These are phyloP conservation scores for Apantesis nais DNA, from an alignment of 2,888 invertebrate species.

Conservation along the genomic window DNA sequence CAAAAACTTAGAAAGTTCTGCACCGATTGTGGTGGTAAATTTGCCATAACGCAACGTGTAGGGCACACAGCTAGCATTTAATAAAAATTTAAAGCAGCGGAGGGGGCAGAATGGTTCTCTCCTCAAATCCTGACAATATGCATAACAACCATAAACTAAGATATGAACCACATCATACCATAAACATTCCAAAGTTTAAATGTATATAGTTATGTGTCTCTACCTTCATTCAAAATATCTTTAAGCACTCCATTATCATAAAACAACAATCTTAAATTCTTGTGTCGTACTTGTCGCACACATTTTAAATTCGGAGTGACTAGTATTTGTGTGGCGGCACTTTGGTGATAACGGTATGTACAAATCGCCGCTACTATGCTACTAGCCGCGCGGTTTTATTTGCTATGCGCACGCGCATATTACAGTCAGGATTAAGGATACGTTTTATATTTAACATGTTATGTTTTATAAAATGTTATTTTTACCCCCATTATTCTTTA, in stretches of 20 bases:
- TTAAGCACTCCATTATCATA: constrained; percentile 5
- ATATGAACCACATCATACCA: background rate
- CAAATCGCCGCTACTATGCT: background rate
- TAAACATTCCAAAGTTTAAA: background rate
- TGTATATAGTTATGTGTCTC: too few species aligned
- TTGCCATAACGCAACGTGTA: too few species aligned
- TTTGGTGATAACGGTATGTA: constrained; percentile 15
- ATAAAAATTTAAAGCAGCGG: too few species aligned
- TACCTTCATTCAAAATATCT: background rate
- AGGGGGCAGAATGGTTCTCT: background rate
- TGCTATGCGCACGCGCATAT: constrained; percentile 5
- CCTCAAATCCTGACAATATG: background rate
- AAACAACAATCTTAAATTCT: constrained; percentile 1
- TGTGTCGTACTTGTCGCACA: background rate
- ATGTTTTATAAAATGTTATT: background rate
- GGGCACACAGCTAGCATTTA: too few species aligned
- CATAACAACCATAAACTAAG: background rate
- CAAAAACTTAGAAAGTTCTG: too few species aligned
- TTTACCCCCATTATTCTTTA: too few species aligned
- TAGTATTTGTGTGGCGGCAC: constrained; percentile 4
- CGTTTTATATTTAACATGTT: background rate
- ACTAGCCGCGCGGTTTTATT: constrained; percentile 1
- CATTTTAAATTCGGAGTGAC: background rate
- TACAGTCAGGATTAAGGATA: background rate
- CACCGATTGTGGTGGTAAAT: too few species aligned